Evolutionary conservation across 2,113 vertebrate species (phyloP), one percentile per base, ranked within the genome.

Genomic region (Proteles cristata): DNA sequence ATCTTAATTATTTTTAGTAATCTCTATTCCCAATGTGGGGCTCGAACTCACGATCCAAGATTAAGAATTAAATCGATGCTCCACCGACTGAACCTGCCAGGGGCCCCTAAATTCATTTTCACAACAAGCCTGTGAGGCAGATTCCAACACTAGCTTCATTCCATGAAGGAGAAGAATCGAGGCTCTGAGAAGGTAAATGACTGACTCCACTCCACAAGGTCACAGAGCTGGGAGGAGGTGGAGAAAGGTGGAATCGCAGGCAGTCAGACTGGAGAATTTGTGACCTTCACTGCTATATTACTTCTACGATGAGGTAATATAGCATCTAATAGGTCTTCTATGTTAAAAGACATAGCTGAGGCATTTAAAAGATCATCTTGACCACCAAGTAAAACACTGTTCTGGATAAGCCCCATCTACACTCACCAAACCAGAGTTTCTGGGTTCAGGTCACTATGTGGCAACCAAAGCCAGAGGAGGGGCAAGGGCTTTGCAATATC

Each of bases 171-270:
- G 63, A 68, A 65, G 43, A 88, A 1, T 82, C 43, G 50, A 95
- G 61, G 39, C 31, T 93, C 33, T 26, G 35, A 74, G 68, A 66
- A 88, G 73, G 71, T 63, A 19, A 39, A 8, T 17, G 68, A 50
- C 12, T 4, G n/a, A n/a, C 26, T 15, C 65, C 17, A 31, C 11
- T 55, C 16, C 1, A 55, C 21, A 48, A 82, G 8, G 14, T 35
- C n/a, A 45, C 0, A 8, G 31, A 73, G 53, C 1, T 0, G 65
- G 69, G 43, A 69, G 45, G 48, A 48, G 25, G 33, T 0, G 0
- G 28, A 39, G 11, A 6, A 58, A 33, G 53, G 33, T 15, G 1
- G 16, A 17, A 48, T 23, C 1, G 31, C 26, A 43, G 63, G 28
- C 53, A 63, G 48, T 23, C 21, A 31, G 68, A 82, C 3, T 17